Base-by-base conservation (phyloP, 2,113 vertebrate genomes). In the Centropus bengalensis region DNA sequence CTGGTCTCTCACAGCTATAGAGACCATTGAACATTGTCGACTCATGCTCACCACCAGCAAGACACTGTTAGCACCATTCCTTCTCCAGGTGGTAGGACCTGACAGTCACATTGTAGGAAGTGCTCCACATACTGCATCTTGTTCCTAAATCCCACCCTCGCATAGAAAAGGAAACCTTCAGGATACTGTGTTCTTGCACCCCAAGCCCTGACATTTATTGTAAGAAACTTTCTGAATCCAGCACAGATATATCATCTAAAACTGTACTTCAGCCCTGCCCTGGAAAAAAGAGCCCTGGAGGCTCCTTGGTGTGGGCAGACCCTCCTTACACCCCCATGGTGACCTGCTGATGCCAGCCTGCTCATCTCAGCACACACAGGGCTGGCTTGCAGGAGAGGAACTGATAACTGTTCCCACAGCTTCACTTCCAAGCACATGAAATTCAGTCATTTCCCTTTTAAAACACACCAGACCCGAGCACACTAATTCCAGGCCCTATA, bases 71-170 rank as follows among this genome's bases (percentile, higher is more conserved):
- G 15, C 40, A 59, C 19, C 5, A 2, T 3, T 87, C 33, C 27
- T 91, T 47, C 33, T 33, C 40, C 0, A 1, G 52, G n/a, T 3
- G 7, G 20, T 8, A 59, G 24, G 32, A 52, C 12, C 56, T 71
- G 54, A 4, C 28, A 75, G 45, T 5, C 47, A 56, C 49, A 28
- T 3, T 10, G 23, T 8, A 76, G 32, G 20, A 13, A 55, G 27
- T 77, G 47, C 38, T 49, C 21, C 28, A 14, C 0, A 0, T 24
- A 7, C 16, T 33, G 6, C 13, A 33, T 7, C 28, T 33, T 56
- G 20, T 13, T 87, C 44, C 56, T 54, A 81, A 77, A 86, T 32
- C 45, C 6, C 52, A 66, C 28, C 27, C 21, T 12, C 58, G 19
- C 18, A 45, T 63, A 68, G 47, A 67, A 89, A 73, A 9, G 14